phyloP scores from a whole-genome alignment of 2,888 invertebrate species.

The Xanthia icteritia region DNA sequence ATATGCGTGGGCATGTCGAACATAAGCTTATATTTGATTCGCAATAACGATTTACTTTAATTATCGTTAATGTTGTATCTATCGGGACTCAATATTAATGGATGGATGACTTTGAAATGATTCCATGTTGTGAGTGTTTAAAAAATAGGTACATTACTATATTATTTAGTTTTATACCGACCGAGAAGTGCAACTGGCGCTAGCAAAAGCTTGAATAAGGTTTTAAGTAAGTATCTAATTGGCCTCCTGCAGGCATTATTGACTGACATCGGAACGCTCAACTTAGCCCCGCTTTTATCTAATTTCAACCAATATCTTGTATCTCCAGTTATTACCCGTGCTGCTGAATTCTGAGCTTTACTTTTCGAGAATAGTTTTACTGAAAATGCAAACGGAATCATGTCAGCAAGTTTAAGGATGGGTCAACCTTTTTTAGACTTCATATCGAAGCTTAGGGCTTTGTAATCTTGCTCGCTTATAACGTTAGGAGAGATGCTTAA shows the following conservation, averaged over 20 bases:
- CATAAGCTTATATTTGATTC: background rate
- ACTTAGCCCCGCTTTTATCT: background rate
- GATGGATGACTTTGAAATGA: background rate
- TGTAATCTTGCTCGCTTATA: background rate
- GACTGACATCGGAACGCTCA: background rate
- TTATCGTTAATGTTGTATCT: no score
- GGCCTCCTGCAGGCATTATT: slow-evolving; percentile 1
- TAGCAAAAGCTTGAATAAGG: background rate
- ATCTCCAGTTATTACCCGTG: background rate
- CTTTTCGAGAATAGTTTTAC: no score
- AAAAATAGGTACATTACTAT: no score
- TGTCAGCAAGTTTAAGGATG: no score
- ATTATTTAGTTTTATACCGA: background rate
- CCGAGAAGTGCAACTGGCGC: background rate
- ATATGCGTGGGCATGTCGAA: background rate
- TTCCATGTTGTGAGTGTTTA: background rate
- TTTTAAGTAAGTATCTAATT: background rate
- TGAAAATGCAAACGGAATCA: no score
- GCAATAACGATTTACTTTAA: background rate
- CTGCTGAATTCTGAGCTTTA: background rate
- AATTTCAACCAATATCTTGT: background rate
- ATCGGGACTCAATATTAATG: background rate
- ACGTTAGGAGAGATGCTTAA: no score
- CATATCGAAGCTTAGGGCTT: background rate
- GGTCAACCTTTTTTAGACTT: no score